Conservation (phyloP, 1,140 invertebrate genomes). For the Drosophila ogumai region DNA sequence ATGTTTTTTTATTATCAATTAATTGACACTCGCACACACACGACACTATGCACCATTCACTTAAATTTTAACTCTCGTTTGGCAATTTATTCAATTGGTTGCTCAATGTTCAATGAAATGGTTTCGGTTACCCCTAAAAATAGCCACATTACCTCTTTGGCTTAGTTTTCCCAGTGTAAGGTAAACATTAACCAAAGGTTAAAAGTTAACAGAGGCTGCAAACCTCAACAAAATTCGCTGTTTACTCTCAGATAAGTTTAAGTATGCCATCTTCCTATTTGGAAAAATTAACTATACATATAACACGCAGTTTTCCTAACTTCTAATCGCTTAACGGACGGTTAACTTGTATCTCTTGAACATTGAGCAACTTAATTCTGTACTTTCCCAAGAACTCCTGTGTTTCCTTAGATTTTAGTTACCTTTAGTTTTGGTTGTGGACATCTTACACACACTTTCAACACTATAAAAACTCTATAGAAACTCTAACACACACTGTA, state of each 20-base stretch:
- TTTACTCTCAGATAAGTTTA: background rate
- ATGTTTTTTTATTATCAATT: slow-evolving; percentile 43
- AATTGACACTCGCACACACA: slow-evolving; percentile 35
- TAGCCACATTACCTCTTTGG: too few species aligned
- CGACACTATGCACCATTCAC: slow-evolving; percentile 4
- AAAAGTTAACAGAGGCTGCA: background rate
- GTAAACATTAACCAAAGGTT: background rate
- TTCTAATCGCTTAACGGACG: background rate
- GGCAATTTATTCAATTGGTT: slow-evolving; percentile 21
- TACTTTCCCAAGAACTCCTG: background rate
- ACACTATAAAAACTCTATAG: background rate
- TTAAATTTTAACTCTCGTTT: slow-evolving; percentile 39
- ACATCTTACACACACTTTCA: slow-evolving; percentile 1
- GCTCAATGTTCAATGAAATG: slow-evolving; percentile 10
- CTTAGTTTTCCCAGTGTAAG: too few species aligned
- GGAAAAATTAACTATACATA: background rate
- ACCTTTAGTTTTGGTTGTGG: slow-evolving; percentile 30
- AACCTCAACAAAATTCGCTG: background rate
- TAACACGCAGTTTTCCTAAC: background rate
- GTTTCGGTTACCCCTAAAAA: slow-evolving; percentile 1
- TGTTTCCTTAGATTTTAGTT: slow-evolving; percentile 15
- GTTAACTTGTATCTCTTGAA: background rate
- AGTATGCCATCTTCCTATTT: too few species aligned
- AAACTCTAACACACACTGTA: slow-evolving; percentile 2
- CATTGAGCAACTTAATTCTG: slow-evolving; percentile 1